Percentiles rank a stretch among this genome's conserved stretches.
phyloP scores from a whole-genome alignment of 2,888 invertebrate genomes.

The Callosobruchus maculatus region DNA sequence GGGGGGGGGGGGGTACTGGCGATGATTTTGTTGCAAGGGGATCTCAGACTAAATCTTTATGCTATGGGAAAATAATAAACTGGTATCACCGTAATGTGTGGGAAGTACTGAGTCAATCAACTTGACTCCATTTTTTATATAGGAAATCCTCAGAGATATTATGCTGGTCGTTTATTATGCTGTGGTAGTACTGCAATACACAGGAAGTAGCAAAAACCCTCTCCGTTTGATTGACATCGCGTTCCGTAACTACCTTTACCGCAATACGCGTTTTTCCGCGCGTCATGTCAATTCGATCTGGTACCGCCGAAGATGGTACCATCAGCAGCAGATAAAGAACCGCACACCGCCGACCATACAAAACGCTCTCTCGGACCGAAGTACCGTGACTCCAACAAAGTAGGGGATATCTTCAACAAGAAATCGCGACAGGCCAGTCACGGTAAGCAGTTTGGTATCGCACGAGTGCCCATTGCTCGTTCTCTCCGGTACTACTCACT shows the following conservation, averaged over 20 bases:
- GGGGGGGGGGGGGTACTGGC: no score
- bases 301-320: not conserved
- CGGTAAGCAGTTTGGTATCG: constrained; percentile 25
- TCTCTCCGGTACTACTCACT: constrained; percentile 11
- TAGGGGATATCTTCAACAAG: constrained; percentile 25
- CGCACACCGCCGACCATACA: constrained; percentile 2
- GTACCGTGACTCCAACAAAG: constrained; percentile 21
- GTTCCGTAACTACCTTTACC: not conserved
- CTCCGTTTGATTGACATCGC: not conserved
- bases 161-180: no score
- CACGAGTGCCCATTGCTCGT: constrained; percentile 27
- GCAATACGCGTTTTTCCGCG: not conserved
- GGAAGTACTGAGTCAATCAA: no score
- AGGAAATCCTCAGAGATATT: no score
- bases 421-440: constrained; percentile 26
- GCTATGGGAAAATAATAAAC: no score
- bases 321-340: not conserved
- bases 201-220: not conserved
- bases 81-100: no score
- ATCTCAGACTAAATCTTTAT: no score
- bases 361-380: constrained; percentile 5
- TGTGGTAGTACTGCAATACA: no score
- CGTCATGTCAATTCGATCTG: not conserved
- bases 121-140: no score
- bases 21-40: no score